phyloP scores from a whole-genome alignment of 2,888 invertebrate genomes.

The Lasioglossum villosulum region DNA sequence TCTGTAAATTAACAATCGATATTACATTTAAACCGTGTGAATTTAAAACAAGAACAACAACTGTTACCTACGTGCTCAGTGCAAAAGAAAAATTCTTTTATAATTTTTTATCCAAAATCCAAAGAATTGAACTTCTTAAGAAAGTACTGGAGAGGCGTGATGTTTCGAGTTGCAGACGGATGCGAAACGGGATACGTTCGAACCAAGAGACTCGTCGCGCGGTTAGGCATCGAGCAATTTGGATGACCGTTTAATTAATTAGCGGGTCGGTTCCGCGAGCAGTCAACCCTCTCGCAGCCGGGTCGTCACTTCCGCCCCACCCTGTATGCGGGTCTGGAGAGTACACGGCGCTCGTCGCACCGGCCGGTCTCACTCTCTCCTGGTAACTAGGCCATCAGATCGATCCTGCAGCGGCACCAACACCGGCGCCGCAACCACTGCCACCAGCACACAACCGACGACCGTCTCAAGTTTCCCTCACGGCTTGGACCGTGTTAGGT shows the following conservation, averaged over 20 bases:
- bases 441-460: constrained; percentile 75
- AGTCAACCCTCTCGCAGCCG: not conserved
- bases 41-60: too few relatives aligned
- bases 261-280: not conserved
- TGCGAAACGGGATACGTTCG: not conserved
- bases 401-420: constrained; percentile 75
- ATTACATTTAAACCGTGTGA: too few relatives aligned
- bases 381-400: constrained; percentile 82
- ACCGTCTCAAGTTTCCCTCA: constrained; percentile 71
- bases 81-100: too few relatives aligned
- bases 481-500: constrained; percentile 59
- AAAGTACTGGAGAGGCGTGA: not conserved
- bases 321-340: constrained; percentile 48
- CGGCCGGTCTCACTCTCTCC: constrained; percentile 64
- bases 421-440: constrained; percentile 55
- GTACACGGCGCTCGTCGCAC: constrained; percentile 37
- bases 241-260: constrained; percentile 15
- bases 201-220: not conserved
- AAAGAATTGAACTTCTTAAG: too few relatives aligned
- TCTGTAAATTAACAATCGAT: too few relatives aligned
- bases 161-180: not conserved
- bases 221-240: too few relatives aligned
- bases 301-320: constrained; percentile 31
- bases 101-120: too few relatives aligned
- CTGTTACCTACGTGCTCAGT: too few relatives aligned